phyloP scores from a whole-genome alignment of 53 echinoderm and acorn worm genomes.

The Luidia sarsii region DNA sequence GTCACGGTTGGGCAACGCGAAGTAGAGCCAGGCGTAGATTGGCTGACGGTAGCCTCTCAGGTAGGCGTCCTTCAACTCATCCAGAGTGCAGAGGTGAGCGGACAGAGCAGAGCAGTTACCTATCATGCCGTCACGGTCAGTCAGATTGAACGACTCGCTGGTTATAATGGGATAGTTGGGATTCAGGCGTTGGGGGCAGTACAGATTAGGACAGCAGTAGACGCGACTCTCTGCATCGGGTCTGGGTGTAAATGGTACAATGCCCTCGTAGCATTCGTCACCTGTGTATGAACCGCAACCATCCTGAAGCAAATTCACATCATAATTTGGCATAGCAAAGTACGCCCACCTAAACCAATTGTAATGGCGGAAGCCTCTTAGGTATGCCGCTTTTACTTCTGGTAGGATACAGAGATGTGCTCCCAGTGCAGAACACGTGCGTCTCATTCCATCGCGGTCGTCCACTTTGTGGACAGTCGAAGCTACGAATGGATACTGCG shows the following conservation, averaged over 20 bases:
- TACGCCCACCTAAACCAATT: too few relatives aligned
- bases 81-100: slow-evolving; percentile 28
- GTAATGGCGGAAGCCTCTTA: too few relatives aligned
- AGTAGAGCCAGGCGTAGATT: background rate
- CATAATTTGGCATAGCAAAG: background rate
- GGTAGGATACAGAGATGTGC: slow-evolving; percentile 16
- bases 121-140: background rate
- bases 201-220: slow-evolving; percentile 16
- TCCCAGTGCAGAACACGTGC: background rate
- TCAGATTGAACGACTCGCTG: background rate
- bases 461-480: background rate
- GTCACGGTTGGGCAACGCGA: background rate
- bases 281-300: background rate
- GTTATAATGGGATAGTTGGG: slow-evolving; percentile 1
- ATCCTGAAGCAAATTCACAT: background rate
- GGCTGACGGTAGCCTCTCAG: slow-evolving; percentile 21
- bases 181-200: background rate
- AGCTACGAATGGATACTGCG: background rate
- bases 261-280: slow-evolving; percentile 10
- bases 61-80: slow-evolving; percentile 37
- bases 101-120: background rate
- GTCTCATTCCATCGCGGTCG: background rate
- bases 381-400: slow-evolving; percentile 16
- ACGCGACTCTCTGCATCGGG: background rate
- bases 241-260: slow-evolving; percentile 24